Conservation (phyloP, 1,140 invertebrate species). For the Diprion similis region DNA sequence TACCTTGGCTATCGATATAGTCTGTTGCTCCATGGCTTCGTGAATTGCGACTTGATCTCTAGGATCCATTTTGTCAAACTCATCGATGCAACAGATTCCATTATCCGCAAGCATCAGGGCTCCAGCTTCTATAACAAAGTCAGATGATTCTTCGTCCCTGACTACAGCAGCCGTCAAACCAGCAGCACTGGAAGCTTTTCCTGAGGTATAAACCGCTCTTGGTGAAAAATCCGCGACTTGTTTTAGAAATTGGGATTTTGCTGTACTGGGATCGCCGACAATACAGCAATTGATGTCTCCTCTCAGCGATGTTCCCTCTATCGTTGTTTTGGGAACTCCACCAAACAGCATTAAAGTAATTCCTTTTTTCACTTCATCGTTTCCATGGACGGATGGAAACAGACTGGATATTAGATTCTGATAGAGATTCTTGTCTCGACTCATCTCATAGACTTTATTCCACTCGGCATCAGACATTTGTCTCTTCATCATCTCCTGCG, state of each 20-base stretch:
- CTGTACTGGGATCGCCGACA: slow-evolving; percentile 98
- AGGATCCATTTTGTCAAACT: slow-evolving; percentile 99
- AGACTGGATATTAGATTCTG: slow-evolving; percentile 91
- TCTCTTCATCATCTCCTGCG: slow-evolving; percentile 90
- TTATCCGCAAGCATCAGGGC: slow-evolving; percentile 99
- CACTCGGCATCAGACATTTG: slow-evolving; percentile 96
- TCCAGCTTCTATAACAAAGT: slow-evolving; percentile 99
- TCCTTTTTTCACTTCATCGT: slow-evolving; percentile 96
- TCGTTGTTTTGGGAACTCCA: slow-evolving; percentile 94
- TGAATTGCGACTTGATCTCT: slow-evolving; percentile 99
- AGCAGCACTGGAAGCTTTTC: slow-evolving; percentile 97
- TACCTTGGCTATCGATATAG: slow-evolving; percentile 96
- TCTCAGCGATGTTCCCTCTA: slow-evolving; percentile 85
- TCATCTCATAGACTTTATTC: slow-evolving; percentile 98
- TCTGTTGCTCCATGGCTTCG: slow-evolving; percentile 99
- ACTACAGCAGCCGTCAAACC: slow-evolving; percentile 98
- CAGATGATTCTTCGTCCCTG: slow-evolving; percentile 94
- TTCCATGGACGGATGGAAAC: slow-evolving; percentile 98
- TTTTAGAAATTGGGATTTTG: slow-evolving; percentile 97
- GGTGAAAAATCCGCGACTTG: slow-evolving; percentile 96
- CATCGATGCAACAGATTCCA: slow-evolving; percentile 99
- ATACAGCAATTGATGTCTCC: slow-evolving; percentile 99
- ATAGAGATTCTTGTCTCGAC: slow-evolving; percentile 90
- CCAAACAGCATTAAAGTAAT: slow-evolving; percentile 97
- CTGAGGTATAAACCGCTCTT: slow-evolving; percentile 96